A percentile compares a stretch with the other conserved stretches of the same genome.
These are phyloP conservation scores for Pristionchus pacificus DNA, from an alignment of 1,140 invertebrate species.

Conservation along the genomic window DNA sequence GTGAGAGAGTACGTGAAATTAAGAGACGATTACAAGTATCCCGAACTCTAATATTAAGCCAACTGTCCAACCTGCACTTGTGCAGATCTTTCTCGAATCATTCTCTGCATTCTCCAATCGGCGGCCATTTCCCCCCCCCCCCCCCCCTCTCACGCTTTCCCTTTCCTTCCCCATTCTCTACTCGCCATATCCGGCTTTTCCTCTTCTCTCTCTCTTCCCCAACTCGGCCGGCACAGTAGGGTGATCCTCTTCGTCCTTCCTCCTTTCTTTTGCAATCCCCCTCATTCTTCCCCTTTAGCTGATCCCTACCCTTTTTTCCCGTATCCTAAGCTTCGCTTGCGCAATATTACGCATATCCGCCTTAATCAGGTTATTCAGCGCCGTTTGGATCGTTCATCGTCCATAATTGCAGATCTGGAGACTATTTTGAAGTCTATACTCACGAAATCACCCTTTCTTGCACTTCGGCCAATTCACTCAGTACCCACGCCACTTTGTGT, in stretches of 20 bases:
- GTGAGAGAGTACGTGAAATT: too few species aligned
- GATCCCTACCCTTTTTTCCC: background rate
- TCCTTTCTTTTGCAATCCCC: conserved; percentile 3
- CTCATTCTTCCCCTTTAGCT: background rate
- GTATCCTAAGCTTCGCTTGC: conserved; percentile 7
- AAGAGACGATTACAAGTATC: too few species aligned
- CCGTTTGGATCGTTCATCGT: too few species aligned
- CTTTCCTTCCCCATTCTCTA: conserved; percentile 1
- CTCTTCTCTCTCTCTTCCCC: background rate
- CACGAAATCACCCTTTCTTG: background rate
- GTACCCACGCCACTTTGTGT: conserved; percentile 1
- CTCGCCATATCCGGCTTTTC: conserved; percentile 4
- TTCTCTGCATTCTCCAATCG: conserved; percentile 1
- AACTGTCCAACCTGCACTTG: too few species aligned
- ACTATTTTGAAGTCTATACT: too few species aligned
- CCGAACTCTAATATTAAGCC: too few species aligned
- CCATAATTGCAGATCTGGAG: too few species aligned
- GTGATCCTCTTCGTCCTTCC: background rate
- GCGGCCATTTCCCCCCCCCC: background rate
- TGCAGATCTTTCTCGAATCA: too few species aligned
- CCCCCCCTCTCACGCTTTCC: conserved; percentile 1
- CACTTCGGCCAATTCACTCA: conserved; percentile 9
- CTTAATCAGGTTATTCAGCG: too few species aligned
- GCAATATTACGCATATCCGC: too few species aligned
- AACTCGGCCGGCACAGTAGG: too few species aligned